Evolutionary conservation across 2,888 invertebrate genomes (phyloP).

Genomic region (Rhingia rostrata): DNA sequence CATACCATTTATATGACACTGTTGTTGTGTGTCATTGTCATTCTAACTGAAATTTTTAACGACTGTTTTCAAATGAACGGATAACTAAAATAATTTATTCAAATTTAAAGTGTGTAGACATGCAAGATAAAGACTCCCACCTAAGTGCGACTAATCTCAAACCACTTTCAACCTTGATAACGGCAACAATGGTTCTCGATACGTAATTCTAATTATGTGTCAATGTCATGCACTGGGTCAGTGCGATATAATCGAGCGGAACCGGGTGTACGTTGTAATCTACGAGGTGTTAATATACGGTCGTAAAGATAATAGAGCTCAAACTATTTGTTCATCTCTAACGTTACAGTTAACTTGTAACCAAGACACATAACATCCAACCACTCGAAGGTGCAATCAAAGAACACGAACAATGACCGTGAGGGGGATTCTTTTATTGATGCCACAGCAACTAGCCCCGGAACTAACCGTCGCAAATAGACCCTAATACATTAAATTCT

Average conservation of each 20-base stretch:
- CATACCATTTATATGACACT: too few species aligned
- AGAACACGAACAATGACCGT: not conserved
- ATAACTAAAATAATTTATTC: too few species aligned
- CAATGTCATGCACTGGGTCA: conserved; percentile 35
- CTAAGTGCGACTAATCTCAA: not conserved
- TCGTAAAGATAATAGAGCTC: conserved; percentile 13
- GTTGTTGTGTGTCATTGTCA: too few species aligned
- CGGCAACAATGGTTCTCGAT: conserved; percentile 7
- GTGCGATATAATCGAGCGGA: conserved; percentile 33
- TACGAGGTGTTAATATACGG: not conserved
- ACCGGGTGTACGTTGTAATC: not conserved
- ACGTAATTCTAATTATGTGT: not conserved
- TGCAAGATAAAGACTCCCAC: not conserved
- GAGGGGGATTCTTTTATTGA: not conserved
- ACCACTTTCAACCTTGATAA: conserved; percentile 15
- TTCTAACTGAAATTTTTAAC: too few species aligned
- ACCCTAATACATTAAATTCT: conserved; percentile 24
- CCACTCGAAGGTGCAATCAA: conserved; percentile 1
- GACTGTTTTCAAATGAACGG: too few species aligned
- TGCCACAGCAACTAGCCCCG: not conserved
- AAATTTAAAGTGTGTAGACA: not conserved
- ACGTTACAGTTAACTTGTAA: conserved; percentile 25
- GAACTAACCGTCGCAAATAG: conserved; percentile 48
- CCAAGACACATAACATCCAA: conserved; percentile 9
- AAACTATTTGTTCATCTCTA: conserved; percentile 10